These are phyloP conservation scores for Podiceps cristatus DNA, from an alignment of 2,113 vertebrate species.

Conservation along the genomic window DNA sequence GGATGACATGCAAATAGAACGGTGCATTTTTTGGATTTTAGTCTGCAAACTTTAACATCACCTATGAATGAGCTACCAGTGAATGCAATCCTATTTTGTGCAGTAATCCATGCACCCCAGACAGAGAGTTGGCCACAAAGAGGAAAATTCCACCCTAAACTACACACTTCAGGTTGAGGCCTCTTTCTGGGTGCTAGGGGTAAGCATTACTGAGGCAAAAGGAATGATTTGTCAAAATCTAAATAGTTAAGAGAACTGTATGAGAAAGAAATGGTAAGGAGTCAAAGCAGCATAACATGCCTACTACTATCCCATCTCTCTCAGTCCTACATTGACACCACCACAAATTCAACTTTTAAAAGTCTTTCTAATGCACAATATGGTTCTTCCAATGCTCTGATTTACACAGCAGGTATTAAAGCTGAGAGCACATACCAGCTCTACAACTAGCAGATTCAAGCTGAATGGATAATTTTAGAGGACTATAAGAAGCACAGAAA, in stretches of 20 bases:
- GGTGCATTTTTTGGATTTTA: not conserved
- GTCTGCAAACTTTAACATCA: not conserved
- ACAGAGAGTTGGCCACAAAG: not conserved
- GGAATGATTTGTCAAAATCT: not conserved
- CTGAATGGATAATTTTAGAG: not conserved
- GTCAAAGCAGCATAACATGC: not conserved
- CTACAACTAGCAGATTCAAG: not conserved
- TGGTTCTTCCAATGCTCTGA: not conserved
- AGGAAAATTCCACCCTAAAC: not conserved
- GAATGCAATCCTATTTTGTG: not conserved
- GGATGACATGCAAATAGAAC: not conserved
- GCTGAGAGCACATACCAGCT: not conserved
- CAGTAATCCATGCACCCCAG: not conserved
- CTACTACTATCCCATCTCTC: not conserved
- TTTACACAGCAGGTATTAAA: not conserved
- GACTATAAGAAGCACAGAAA: not conserved
- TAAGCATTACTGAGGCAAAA: not conserved
- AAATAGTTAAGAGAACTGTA: not conserved
- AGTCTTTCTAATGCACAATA: not conserved
- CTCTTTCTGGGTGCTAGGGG: not conserved
- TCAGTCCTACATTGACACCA: not conserved
- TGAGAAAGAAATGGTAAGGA: not conserved
- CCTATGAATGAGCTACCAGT: not conserved
- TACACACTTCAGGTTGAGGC: not conserved
- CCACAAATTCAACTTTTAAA: not conserved